These are phyloP conservation scores for Lerista edwardsae DNA, from an alignment of 2,797 vertebrate genomes.

Conservation along the genomic window DNA sequence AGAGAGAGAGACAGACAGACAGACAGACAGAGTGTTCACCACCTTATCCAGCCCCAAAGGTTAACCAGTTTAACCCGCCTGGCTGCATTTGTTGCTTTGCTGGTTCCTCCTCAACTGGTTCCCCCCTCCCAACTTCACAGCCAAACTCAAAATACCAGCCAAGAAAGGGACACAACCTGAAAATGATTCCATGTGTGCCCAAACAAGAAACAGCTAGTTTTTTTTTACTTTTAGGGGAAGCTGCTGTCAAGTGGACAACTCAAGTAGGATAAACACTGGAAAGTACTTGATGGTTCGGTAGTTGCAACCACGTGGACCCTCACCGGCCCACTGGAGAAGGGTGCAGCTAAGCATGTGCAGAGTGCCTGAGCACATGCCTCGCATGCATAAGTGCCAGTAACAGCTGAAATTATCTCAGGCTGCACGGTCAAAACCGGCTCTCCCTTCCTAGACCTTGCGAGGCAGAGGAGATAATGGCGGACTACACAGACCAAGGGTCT, in stretches of 20 bases:
- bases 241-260: background rate
- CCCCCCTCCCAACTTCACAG: background rate
- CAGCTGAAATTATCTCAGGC: too few species aligned
- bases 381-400: too few species aligned
- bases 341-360: background rate
- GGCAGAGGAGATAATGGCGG: background rate
- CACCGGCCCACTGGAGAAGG: background rate
- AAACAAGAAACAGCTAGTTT: background rate
- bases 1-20: conserved; percentile 68
- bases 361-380: background rate
- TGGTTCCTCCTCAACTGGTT: too few species aligned
- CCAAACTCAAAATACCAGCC: background rate
- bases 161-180: background rate
- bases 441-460: background rate
- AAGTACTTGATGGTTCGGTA: background rate
- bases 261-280: background rate
- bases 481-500: background rate
- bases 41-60: conserved; percentile 56
- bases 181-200: background rate
- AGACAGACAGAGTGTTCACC: conserved; percentile 64
- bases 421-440: background rate
- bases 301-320: background rate
- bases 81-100: background rate
- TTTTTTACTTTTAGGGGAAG: background rate
- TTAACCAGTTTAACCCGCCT: conserved; percentile 42